Evolutionary conservation across 1,140 invertebrate species (phyloP).

Genomic region (Apis mellifera): Amel_HAv3.1 CM009939.2:10778001-10778500

Average conservation of each 20-base stretch:
- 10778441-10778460: conserved; percentile 27
- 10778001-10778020: conserved; percentile 9
- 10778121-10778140: conserved; percentile 35
- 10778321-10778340: not conserved
- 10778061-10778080: conserved; percentile 37
- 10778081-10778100: conserved; percentile 49
- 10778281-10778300: too few relatives aligned
- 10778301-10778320: not conserved
- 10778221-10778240: too few relatives aligned
- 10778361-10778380: too few relatives aligned
- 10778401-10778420: not conserved
- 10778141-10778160: not conserved
- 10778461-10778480: not conserved
- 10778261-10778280: too few relatives aligned
- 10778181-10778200: too few relatives aligned
- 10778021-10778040: not conserved
- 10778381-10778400: not conserved
- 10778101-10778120: conserved; percentile 62
- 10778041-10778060: conserved; percentile 33
- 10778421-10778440: not conserved
- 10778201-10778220: too few relatives aligned
- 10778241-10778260: too few relatives aligned
- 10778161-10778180: too few relatives aligned
- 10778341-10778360: too few relatives aligned
- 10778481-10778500: not conserved